Evolutionary conservation across 2,113 vertebrate genomes (phyloP).

Genomic region (pig (Sus scrofa)): DNA sequence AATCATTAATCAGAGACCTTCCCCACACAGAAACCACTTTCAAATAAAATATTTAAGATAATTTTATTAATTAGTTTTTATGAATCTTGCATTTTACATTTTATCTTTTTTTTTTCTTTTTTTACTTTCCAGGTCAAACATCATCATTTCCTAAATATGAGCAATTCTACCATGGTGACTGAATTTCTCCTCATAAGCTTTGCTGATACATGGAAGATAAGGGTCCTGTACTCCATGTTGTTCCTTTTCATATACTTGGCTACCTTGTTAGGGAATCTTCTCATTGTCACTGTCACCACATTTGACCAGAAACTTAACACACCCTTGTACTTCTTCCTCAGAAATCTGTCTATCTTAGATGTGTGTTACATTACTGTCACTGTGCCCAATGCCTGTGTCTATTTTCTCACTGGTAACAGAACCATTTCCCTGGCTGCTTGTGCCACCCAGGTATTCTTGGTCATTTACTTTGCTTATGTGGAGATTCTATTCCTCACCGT

Average conservation of each 20-base stretch:
- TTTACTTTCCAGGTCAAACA: not conserved
- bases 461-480: too few relatives aligned
- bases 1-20: not conserved
- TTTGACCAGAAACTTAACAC: not conserved
- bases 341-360: too few relatives aligned
- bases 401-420: too few relatives aligned
- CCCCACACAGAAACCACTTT: not conserved
- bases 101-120: not conserved
- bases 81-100: not conserved
- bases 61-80: not conserved
- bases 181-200: slow-evolving; percentile 39
- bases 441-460: too few relatives aligned
- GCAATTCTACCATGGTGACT: not conserved
- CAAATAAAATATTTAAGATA: not conserved
- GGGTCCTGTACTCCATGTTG: not conserved
- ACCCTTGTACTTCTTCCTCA: slow-evolving; percentile 53
- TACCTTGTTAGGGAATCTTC: slow-evolving; percentile 1
- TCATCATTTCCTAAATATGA: not conserved
- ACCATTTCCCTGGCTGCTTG: too few relatives aligned
- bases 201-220: not conserved
- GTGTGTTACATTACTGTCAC: too few relatives aligned
- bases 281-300: not conserved
- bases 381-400: too few relatives aligned
- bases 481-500: too few relatives aligned
- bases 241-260: slow-evolving; percentile 1